Conservation (phyloP, 1,140 invertebrate species). For the Latrodectus geometricus region DNA sequence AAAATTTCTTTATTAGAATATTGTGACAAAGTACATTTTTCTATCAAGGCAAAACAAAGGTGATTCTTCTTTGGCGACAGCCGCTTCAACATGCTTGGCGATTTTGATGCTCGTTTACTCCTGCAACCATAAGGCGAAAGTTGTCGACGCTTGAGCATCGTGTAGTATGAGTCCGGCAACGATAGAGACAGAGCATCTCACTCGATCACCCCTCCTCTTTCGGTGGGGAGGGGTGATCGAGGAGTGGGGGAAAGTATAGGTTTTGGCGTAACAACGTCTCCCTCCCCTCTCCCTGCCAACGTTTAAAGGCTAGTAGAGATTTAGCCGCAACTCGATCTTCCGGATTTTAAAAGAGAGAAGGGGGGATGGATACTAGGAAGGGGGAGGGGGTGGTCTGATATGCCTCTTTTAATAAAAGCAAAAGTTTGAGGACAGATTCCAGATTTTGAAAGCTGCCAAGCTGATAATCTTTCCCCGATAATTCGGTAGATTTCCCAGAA, state of each 20-base stretch:
- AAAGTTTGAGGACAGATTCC: slow-evolving; percentile 46
- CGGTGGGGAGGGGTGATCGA: background rate
- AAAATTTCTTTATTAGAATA: no score
- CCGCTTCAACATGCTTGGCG: background rate
- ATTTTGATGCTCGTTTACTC: background rate
- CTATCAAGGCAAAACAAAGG: no score
- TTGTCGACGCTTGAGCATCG: slow-evolving; percentile 44
- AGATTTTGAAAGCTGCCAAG: slow-evolving; percentile 50
- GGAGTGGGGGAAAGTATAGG: background rate
- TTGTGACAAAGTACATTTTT: no score
- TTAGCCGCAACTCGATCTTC: slow-evolving; percentile 57
- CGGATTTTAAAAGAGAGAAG: slow-evolving; percentile 40
- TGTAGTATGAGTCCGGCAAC: slow-evolving; percentile 50
- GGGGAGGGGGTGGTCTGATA: slow-evolving; percentile 15
- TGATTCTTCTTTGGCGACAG: slow-evolving; percentile 10
- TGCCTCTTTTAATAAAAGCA: slow-evolving; percentile 60
- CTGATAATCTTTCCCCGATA: slow-evolving; percentile 53
- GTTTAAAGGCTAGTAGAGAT: slow-evolving; percentile 52
- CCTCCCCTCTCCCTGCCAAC: background rate
- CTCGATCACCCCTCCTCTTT: slow-evolving; percentile 42
- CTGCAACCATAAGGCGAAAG: slow-evolving; percentile 43
- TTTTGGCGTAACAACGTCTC: slow-evolving; percentile 44
- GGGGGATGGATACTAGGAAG: background rate
- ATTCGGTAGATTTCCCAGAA: slow-evolving; percentile 52
- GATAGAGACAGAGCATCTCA: slow-evolving; percentile 40